Percentiles rank a stretch among this genome's conserved stretches.
Conservation (phyloP, 2,113 vertebrate species). For the Heliornis fulica region DNA sequence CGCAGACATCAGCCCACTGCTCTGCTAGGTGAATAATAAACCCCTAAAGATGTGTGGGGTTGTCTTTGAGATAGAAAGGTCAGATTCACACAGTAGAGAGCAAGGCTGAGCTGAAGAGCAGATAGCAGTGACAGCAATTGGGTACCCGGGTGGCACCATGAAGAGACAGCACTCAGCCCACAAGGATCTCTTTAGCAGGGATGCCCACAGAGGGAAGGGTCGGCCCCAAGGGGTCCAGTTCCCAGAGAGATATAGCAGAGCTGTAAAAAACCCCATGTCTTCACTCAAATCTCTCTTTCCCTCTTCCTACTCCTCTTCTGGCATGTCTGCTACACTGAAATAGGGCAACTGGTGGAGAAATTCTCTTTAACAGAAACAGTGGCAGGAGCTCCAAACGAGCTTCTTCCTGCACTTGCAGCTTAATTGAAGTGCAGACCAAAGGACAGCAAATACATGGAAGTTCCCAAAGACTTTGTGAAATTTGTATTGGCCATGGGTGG, state of each 20-base stretch:
- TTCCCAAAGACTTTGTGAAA: not conserved
- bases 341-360: not conserved
- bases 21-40: not conserved
- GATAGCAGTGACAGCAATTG: not conserved
- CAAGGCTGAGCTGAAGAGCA: not conserved
- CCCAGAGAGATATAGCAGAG: not conserved
- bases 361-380: not conserved
- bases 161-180: not conserved
- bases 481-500: not conserved
- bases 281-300: not conserved
- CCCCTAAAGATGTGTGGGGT: not conserved
- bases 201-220: not conserved
- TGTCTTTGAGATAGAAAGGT: not conserved
- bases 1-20: not conserved
- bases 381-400: no score
- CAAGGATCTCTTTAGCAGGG: not conserved
- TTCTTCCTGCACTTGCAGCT: not conserved
- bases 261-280: not conserved
- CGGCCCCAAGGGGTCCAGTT: not conserved
- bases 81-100: rapidly evolving
- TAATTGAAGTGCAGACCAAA: not conserved
- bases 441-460: not conserved
- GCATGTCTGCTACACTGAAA: rapidly evolving
- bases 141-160: not conserved
- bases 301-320: not conserved